A percentile compares a stretch with the other conserved stretches of the same genome.
Conservation (phyloP, 2,888 invertebrate species). For the Synergus itoensis region DNA sequence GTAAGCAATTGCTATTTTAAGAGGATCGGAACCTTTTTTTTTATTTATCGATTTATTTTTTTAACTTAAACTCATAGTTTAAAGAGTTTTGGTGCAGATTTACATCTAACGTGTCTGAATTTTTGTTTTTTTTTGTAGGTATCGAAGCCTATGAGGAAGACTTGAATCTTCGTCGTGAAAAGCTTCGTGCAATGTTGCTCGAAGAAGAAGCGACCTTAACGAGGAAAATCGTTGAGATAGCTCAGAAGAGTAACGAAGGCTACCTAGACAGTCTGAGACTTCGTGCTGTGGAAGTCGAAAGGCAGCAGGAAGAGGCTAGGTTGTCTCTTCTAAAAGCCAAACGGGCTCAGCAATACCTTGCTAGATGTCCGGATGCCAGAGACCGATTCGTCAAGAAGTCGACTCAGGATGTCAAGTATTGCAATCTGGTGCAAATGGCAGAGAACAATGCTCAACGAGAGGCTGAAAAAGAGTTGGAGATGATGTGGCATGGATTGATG, state of each 20-base stretch:
- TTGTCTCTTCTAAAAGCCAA: slow-evolving; percentile 78
- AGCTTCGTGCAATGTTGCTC: slow-evolving; percentile 74
- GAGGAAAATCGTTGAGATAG: slow-evolving; percentile 80
- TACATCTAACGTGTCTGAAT: background rate
- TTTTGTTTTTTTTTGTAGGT: slow-evolving; percentile 66
- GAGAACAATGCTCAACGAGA: slow-evolving; percentile 80
- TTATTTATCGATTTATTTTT: too few relatives aligned
- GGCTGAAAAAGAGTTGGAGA: slow-evolving; percentile 81
- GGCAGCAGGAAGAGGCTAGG: slow-evolving; percentile 80
- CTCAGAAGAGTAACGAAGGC: slow-evolving; percentile 79
- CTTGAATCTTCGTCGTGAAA: slow-evolving; percentile 77
- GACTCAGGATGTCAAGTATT: slow-evolving; percentile 79
- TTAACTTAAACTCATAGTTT: too few relatives aligned
- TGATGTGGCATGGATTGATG: slow-evolving; percentile 82
- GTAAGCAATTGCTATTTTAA: background rate
- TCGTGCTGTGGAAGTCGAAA: slow-evolving; percentile 78
- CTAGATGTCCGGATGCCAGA: slow-evolving; percentile 78
- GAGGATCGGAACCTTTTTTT: background rate
- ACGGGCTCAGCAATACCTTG: slow-evolving; percentile 76
- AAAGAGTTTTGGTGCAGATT: too few relatives aligned
- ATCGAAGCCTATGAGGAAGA: slow-evolving; percentile 78
- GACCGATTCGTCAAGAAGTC: slow-evolving; percentile 78
- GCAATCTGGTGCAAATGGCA: slow-evolving; percentile 82
- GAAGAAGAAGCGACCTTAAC: slow-evolving; percentile 79
- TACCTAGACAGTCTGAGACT: slow-evolving; percentile 79